Percentiles rank a stretch among this genome's conserved stretches.
Evolutionary conservation across 2,113 vertebrate species (phyloP).

Genomic region (Oreotrochilus melanogaster): DNA sequence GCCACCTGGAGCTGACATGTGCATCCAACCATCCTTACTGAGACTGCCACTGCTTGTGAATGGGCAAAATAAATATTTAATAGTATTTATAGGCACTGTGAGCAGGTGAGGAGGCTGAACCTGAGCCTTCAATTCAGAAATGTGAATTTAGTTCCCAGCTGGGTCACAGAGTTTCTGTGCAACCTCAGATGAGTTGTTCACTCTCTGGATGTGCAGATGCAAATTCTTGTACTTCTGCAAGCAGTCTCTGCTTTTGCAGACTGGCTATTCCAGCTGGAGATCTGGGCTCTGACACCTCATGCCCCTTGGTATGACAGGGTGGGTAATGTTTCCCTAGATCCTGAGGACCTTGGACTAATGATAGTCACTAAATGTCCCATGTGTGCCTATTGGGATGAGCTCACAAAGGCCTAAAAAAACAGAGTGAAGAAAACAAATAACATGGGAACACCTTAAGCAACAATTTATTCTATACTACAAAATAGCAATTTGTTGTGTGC

Average conservation of each 20-base stretch:
- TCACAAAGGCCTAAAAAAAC: background rate
- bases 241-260: background rate
- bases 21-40: background rate
- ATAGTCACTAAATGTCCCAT: background rate
- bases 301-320: background rate
- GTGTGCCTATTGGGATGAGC: background rate
- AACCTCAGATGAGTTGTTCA: background rate
- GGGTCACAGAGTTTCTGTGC: background rate
- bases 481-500: background rate
- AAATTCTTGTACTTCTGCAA: background rate
- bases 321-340: background rate
- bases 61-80: background rate
- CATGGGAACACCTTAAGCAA: background rate
- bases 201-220: background rate
- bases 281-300: background rate
- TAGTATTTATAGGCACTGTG: background rate
- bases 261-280: background rate
- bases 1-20: background rate
- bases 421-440: background rate
- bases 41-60: background rate
- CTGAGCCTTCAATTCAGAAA: background rate
- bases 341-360: background rate
- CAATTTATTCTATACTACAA: background rate
- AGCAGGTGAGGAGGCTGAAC: background rate
- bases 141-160: background rate